Evolutionary conservation across 2,888 invertebrate genomes (phyloP), one percentile per base, ranked within the genome.

Genomic region (Perithous albicinctus): DNA sequence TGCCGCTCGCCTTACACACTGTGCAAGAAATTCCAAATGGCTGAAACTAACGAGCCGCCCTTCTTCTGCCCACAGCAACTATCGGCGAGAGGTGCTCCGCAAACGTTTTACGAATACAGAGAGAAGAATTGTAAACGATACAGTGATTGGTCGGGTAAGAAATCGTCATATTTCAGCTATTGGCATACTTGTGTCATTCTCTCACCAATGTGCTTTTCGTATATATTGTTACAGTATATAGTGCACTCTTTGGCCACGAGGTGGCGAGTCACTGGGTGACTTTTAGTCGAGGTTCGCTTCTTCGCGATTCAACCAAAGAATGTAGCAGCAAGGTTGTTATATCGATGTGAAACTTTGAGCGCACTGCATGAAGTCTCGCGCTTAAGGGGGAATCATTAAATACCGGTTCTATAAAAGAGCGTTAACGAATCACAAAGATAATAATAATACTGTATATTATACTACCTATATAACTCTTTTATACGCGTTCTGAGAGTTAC

Each of bases 21-120:
- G 23, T 29, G 51, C 75, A 75, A 82, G 83, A 87, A 87, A 87
- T 87, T 85, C 85, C 86, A 89, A 89, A 89, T 88, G 89, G 86
- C 88, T 35, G 80, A 77, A 83, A 88, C 88, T 90, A 90, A 90
- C 89, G 87, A 89, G 89, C 86, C 84, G 85, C 86, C 86, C 84
- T 85, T 83, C 81, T 82, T 80, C 54, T 73, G 85, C 85, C n/a
- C 80, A 41, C 46, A n/a, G 32, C 61, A 56, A 70, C 81, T 32
- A 69, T 41, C 48, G 56, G 15, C 54, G 35, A 41, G 46, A 63
- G 15, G 15, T 69, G 38, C 18, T 48, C n/a, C 70, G 64, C 63
- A 72, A 61, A 80, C 82, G 75, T 80, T 80, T 69, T 43, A 51
- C 74, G 85, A 83, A 83, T 78, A 83, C 76, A 74, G 77, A 83